phyloP scores from a whole-genome alignment of 2,113 vertebrate genomes.

The Pteronura brasiliensis region DNA sequence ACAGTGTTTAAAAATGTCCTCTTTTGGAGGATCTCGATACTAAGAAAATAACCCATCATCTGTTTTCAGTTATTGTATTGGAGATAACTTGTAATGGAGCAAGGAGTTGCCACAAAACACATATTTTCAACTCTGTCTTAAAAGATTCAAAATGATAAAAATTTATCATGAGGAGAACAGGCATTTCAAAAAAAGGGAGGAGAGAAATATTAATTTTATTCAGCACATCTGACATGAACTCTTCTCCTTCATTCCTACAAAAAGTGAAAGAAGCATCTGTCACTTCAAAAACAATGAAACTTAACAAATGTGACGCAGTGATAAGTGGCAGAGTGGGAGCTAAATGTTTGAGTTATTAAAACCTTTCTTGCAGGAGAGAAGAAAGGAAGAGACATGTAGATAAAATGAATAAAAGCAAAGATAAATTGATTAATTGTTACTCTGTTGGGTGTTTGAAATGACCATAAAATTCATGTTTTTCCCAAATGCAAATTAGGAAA shows the following conservation, averaged over 20 bases:
- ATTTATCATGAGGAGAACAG: conserved; percentile 9
- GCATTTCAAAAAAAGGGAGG: not conserved
- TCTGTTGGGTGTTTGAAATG: not conserved
- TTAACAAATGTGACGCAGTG: not conserved
- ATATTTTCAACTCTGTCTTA: not conserved
- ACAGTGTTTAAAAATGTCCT: not conserved
- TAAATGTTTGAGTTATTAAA: conserved; percentile 4
- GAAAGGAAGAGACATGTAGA: not conserved
- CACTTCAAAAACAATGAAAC: conserved; percentile 62
- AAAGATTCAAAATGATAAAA: conserved; percentile 39
- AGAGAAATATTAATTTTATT: conserved; percentile 47
- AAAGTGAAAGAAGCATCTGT: not conserved
- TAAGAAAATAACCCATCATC: not conserved
- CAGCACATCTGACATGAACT: conserved; percentile 29
- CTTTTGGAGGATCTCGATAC: not conserved
- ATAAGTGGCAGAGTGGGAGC: not conserved
- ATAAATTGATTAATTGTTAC: not conserved
- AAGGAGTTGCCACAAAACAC: not conserved
- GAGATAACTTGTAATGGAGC: not conserved
- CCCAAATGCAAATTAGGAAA: not conserved
- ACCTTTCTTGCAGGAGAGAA: not conserved
- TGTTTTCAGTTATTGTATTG: not conserved
- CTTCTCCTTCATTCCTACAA: not conserved
- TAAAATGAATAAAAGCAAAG: not conserved
- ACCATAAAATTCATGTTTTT: not conserved